Percentiles rank a stretch among this genome's conserved stretches.
phyloP scores from a whole-genome alignment of 1,140 invertebrate genomes.

The Bombus waltoni region DNA sequence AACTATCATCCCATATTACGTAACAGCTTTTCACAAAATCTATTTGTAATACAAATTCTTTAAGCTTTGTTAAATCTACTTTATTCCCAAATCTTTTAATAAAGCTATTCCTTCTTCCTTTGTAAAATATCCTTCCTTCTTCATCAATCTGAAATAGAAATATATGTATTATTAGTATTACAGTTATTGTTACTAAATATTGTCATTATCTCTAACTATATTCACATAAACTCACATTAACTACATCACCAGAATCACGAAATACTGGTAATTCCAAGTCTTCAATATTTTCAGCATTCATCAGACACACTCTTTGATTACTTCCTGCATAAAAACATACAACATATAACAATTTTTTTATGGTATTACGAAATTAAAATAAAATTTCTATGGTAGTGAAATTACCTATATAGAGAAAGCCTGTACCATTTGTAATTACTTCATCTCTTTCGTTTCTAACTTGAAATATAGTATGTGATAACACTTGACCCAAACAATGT shows the following conservation, averaged over 20 bases:
- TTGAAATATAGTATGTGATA: conserved; percentile 86
- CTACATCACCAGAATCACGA: conserved; percentile 88
- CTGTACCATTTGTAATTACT: conserved; percentile 77
- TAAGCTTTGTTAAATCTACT: conserved; percentile 85
- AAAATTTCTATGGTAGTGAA: conserved; percentile 11
- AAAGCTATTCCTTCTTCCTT: conserved; percentile 85
- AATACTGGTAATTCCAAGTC: conserved; percentile 80
- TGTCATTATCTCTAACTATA: not conserved
- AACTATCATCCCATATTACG: conserved; percentile 82
- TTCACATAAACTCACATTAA: conserved; percentile 66
- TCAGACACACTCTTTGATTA: conserved; percentile 84
- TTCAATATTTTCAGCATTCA: conserved; percentile 83
- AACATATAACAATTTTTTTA: conserved; percentile 22
- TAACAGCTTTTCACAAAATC: conserved; percentile 81
- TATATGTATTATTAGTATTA: conserved; percentile 1
- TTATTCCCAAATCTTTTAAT: conserved; percentile 90
- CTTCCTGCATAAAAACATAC: conserved; percentile 82
- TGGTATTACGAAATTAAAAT: conserved; percentile 16
- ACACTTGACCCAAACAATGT: conserved; percentile 83
- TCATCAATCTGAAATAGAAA: conserved; percentile 75
- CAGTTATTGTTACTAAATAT: not conserved
- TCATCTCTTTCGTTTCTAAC: conserved; percentile 76
- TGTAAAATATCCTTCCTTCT: conserved; percentile 84
- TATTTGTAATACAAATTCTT: conserved; percentile 82
- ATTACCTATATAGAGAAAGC: conserved; percentile 85